Base-by-base conservation (phyloP, 2,797 vertebrate species). In the Apogon talboti region DNA sequence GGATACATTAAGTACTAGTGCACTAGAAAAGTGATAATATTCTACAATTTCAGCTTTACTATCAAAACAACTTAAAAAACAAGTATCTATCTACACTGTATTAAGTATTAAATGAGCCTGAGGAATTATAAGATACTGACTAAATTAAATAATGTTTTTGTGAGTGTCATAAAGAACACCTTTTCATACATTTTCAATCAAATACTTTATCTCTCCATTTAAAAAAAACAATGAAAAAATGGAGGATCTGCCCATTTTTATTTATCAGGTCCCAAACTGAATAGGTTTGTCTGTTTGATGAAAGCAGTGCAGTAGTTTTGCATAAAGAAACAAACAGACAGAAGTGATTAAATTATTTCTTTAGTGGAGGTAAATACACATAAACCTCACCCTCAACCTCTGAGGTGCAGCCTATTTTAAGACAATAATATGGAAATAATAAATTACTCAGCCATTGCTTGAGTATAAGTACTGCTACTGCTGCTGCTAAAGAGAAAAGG, bases 391-490 rank as follows among this genome's bases (percentile, higher is more conserved):
- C n/a, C 33, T 35, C 52, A 66, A 53, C 35, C 21, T 16, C 42
- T 54, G 53, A 53, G 70, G 18, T 48, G n/a, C 41, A 64, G 41
- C 18, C 18, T 69, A 4, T 65, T 24, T 40, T 52, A 8, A 53
- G 43, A 43, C 49, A 38, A 58, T 37, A 41, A 50, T 81, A 58
- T 65, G 16, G 77, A 69, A 56, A 45, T 16, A 30, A 66, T 66
- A 38, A 4, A 50, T 82, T 71, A 69, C 67, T 78, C 62, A 71
- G 62, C 46, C 38, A 38, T 6, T 38, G 41, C 52, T 57, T 44
- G 33, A 46, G n/a, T 50, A 41, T 60, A 55, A 61, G 18, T 44
- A 43, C 59, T 60, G 44, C 35, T 65, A 56, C n/a, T 46, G 56
- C 30, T 47, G 43, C 62, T 59, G 35, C 16, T 43, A 55, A 66